Evolutionary conservation across 1,140 invertebrate genomes (phyloP).

Genomic region (Muscidifurax raptorellus): DNA sequence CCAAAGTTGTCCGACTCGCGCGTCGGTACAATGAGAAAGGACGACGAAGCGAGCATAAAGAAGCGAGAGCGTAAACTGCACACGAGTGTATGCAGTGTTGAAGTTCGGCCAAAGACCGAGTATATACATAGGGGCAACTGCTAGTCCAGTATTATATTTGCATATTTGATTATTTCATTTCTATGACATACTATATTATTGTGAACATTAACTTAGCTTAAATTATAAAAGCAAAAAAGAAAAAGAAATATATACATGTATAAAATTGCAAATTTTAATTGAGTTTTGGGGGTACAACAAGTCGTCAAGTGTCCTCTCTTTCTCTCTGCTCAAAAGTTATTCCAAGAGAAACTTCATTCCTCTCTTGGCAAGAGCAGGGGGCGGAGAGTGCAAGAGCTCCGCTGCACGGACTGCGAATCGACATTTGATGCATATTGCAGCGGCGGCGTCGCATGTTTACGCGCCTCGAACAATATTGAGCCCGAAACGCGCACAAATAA

Average conservation of each 20-base stretch:
- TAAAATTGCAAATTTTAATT: too few species aligned
- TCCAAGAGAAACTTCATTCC: background rate
- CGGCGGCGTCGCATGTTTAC: constrained; percentile 16
- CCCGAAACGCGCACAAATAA: constrained; percentile 31
- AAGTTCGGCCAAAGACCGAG: background rate
- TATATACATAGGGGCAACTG: too few species aligned
- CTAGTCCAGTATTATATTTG: too few species aligned
- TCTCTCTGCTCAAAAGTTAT: too few species aligned
- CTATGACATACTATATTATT: too few species aligned
- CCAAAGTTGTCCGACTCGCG: background rate
- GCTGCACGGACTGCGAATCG: background rate
- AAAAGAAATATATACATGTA: too few species aligned
- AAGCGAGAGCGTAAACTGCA: background rate
- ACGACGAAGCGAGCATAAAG: background rate
- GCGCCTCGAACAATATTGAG: constrained; percentile 35
- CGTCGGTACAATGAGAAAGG: background rate
- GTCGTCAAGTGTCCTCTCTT: too few species aligned
- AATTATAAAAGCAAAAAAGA: too few species aligned
- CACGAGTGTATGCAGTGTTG: background rate
- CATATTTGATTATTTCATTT: too few species aligned
- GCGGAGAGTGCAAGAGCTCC: too few species aligned
- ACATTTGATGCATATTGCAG: constrained; percentile 43
- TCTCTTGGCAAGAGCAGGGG: background rate
- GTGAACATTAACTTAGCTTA: too few species aligned
- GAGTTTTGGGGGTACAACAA: too few species aligned